Base-by-base conservation (phyloP, 2,888 invertebrate species). In the Blastobasis adustella region DNA sequence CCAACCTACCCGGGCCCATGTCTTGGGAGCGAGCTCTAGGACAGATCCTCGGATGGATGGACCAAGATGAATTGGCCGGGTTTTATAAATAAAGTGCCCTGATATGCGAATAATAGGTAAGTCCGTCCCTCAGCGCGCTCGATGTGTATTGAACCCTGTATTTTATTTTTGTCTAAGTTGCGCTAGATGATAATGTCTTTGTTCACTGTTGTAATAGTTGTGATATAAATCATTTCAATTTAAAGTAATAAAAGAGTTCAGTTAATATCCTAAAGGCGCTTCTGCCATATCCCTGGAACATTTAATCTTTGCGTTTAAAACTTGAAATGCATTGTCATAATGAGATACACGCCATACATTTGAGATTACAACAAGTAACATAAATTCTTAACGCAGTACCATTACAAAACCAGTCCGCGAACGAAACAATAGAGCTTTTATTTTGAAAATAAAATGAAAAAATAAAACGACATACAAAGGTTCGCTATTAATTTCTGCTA, bases 61-160 rank as follows among this genome's bases (percentile, higher is more conserved):
- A 58, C 68, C 84, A 69, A 57, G 54, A 66, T 62, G 71, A 64
- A 76, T 62, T 85, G 84, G 85, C 52, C 69, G 66, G 49, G 66
- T 64, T 79, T 79, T 83, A 87, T 83, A 83, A 82, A 83, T 87
- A 87, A 85, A 85, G 79, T 77, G 76, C 74, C 70, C 76, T 79
- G 83, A 82, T 83, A 82, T 82, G 81, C 79, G 79, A 85, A 84
- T 86, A 82, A 84, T 83, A 82, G 82, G 79, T 78, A 83, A 83
- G 76, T 78, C 72, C 68, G 73, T 70, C 71, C 61, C 71, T 75
- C 77, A 62, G 67, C 67, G 66, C 64, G 67, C 69, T 65, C 67
- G 65, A 66, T 65, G 65, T 65, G 69, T 66, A 66, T 69, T 62
- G 62, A 54, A 64, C 66, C 60, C 61, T 60, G 62, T 67, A 70